Evolutionary conservation across 2,113 vertebrate genomes (phyloP).

Genomic region (Nyctereutes procyonoides): DNA sequence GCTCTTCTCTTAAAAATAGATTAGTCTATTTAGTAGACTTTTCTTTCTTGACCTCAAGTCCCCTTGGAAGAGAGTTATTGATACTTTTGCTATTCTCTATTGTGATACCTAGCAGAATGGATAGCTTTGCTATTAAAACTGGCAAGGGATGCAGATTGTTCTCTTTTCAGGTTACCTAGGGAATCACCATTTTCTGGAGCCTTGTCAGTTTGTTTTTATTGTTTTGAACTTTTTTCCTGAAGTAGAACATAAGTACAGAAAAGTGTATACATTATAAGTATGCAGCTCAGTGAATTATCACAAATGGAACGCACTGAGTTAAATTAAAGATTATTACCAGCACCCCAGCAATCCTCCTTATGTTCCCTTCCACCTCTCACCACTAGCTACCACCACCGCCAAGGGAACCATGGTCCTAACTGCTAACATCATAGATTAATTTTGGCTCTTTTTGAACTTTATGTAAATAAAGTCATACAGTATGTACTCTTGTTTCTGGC

Average conservation of each 20-base stretch:
- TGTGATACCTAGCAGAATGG: slow-evolving; percentile 64
- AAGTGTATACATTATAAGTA: background rate
- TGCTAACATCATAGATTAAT: background rate
- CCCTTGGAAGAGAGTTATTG: slow-evolving; percentile 46
- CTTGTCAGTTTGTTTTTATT: background rate
- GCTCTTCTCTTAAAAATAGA: slow-evolving; percentile 84
- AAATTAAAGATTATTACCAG: background rate
- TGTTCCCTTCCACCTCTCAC: background rate
- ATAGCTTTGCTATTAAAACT: slow-evolving; percentile 63
- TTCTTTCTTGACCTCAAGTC: slow-evolving; percentile 78
- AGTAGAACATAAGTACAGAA: background rate
- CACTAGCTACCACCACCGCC: background rate
- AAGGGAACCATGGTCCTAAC: background rate
- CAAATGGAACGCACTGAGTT: background rate
- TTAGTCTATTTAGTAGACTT: slow-evolving; percentile 74
- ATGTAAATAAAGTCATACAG: background rate
- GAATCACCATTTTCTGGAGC: slow-evolving; percentile 68
- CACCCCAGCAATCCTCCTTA: background rate
- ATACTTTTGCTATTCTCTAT: background rate
- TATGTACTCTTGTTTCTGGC: background rate
- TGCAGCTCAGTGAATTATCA: background rate
- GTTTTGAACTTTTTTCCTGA: slow-evolving; percentile 18
- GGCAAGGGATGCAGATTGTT: slow-evolving; percentile 62
- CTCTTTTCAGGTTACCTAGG: slow-evolving; percentile 58
- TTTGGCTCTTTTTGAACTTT: background rate